phyloP scores from a whole-genome alignment of 2,113 vertebrate genomes.

The Poicephalus meyeri region DNA sequence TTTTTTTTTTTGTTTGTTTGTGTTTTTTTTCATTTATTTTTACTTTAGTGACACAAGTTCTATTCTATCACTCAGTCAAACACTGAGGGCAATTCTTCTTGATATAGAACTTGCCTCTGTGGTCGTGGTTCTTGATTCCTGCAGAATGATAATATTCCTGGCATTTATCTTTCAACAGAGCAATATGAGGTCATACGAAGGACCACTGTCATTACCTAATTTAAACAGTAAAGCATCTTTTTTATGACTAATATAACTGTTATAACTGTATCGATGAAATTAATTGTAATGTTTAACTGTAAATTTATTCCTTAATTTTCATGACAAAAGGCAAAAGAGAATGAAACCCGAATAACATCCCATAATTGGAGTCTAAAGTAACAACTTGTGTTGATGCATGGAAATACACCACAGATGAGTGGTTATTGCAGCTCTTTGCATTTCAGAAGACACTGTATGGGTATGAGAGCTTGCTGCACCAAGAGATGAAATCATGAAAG shows the following conservation, averaged over 20 bases:
- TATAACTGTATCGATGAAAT: neutral
- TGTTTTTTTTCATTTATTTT: neutral
- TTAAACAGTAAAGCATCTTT: neutral
- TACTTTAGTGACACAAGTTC: neutral
- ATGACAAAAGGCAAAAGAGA: neutral
- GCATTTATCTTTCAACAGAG: neutral
- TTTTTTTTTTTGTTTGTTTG: neutral
- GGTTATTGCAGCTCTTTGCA: neutral
- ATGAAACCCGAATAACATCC: neutral
- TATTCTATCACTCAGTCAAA: neutral
- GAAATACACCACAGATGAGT: neutral
- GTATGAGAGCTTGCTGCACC: neutral
- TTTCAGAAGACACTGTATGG: neutral
- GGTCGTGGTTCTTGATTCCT: neutral
- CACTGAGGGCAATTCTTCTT: neutral
- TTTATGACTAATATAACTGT: neutral
- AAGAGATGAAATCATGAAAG: neutral
- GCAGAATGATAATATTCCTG: neutral
- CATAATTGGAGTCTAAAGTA: neutral
- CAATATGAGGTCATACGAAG: neutral
- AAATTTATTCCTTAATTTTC: neutral
- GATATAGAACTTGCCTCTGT: neutral
- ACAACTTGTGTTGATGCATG: neutral
- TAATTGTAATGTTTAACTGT: neutral
- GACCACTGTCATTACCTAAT: neutral